A percentile compares a stretch with the other conserved stretches of the same genome.
Evolutionary conservation across 2,113 vertebrate species (phyloP).

Genomic region (Notothenia coriiceps): DNA sequence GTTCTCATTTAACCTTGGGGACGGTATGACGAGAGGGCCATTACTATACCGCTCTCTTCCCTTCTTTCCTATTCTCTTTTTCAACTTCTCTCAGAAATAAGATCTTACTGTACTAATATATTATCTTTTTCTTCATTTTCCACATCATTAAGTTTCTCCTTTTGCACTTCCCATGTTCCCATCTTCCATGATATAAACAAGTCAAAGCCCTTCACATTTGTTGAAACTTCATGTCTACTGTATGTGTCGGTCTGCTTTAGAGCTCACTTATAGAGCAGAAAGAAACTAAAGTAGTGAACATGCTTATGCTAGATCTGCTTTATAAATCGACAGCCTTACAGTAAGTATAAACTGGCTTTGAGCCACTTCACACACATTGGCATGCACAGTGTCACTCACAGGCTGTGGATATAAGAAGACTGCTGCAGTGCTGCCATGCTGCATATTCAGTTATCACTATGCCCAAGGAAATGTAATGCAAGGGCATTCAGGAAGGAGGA

Average conservation of each 20-base stretch:
- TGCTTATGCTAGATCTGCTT: neutral
- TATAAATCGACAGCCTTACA: neutral
- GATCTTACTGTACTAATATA: neutral
- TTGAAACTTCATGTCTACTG: neutral
- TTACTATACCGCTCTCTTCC: slow-evolving; percentile 43
- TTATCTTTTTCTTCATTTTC: slow-evolving; percentile 24
- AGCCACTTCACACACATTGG: slow-evolving; percentile 8
- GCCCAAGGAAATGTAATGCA: slow-evolving; percentile 6
- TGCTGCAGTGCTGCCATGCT: slow-evolving; percentile 24
- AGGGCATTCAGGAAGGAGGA: neutral
- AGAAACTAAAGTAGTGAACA: neutral
- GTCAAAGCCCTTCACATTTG: slow-evolving; percentile 20
- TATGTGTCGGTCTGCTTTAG: neutral
- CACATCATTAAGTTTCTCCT: slow-evolving; percentile 25
- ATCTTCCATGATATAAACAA: slow-evolving; percentile 12
- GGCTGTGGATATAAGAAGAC: slow-evolving; percentile 13
- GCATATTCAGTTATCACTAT: slow-evolving; percentile 25
- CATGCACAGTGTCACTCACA: slow-evolving; percentile 24
- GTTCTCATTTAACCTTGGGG: slow-evolving; percentile 80
- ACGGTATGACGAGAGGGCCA: slow-evolving; percentile 55
- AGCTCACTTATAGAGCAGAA: neutral
- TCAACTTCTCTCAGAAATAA: slow-evolving; percentile 1
- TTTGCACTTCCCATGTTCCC: neutral
- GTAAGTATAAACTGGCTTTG: slow-evolving; percentile 7
- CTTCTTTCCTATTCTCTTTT: slow-evolving; percentile 12